phyloP scores from a whole-genome alignment of 2,888 invertebrate species.

The Apomyelois bistriatella region DNA sequence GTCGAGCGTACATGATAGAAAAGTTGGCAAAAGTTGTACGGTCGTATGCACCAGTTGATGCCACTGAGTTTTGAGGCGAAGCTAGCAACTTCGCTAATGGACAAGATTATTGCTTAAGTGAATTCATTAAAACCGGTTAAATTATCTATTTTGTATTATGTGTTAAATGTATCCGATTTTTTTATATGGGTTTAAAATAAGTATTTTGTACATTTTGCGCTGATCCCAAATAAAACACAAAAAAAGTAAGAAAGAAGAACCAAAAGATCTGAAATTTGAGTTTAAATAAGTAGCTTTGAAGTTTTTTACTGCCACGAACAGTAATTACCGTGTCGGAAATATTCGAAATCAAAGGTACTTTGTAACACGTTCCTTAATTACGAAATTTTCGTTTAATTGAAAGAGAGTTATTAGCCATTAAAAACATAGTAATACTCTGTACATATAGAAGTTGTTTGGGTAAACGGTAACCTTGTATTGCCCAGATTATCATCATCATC shows the following conservation, averaged over 20 bases:
- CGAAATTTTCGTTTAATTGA: slow-evolving; percentile 6
- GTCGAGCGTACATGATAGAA: slow-evolving; percentile 36
- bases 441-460: background rate
- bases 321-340: slow-evolving; percentile 1
- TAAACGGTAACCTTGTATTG: too few relatives aligned
- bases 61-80: background rate
- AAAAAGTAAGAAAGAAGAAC: background rate
- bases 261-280: background rate
- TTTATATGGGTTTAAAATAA: too few relatives aligned
- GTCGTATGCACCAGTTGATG: slow-evolving; percentile 19
- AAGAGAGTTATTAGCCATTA: slow-evolving; percentile 7
- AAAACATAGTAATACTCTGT: background rate
- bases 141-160: too few relatives aligned
- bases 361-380: slow-evolving; percentile 7
- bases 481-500: too few relatives aligned
- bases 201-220: too few relatives aligned
- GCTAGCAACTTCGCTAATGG: slow-evolving; percentile 10
- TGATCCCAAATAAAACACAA: background rate
- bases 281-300: background rate
- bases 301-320: background rate
- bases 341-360: slow-evolving; percentile 8
- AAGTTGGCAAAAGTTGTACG: slow-evolving; percentile 27
- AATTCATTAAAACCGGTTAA: background rate
- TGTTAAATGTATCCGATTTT: too few relatives aligned
- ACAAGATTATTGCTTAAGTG: slow-evolving; percentile 7